phyloP scores from a whole-genome alignment of 1,140 invertebrate genomes.

The Zaprionus africanus region DNA sequence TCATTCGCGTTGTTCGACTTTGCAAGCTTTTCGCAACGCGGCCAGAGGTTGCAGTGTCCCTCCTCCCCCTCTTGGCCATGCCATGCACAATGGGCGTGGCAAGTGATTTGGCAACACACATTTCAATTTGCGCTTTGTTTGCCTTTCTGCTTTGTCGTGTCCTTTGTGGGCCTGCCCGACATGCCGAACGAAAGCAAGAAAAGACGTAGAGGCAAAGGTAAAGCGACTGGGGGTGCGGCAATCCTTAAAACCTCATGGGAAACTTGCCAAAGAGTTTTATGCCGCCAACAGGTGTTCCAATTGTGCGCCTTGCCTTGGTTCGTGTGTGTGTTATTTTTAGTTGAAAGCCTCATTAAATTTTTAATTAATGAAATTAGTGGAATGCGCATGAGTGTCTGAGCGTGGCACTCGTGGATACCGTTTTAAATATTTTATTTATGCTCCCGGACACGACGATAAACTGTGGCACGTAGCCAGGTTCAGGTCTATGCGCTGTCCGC shows the following conservation, averaged over 20 bases:
- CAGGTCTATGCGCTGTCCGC: neutral
- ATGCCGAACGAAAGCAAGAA: neutral
- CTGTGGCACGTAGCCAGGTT: neutral
- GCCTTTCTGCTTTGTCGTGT: slow-evolving; percentile 37
- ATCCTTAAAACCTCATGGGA: slow-evolving; percentile 60
- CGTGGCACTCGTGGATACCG: neutral
- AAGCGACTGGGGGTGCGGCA: slow-evolving; percentile 15
- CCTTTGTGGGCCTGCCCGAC: slow-evolving; percentile 34
- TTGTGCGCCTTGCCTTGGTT: slow-evolving; percentile 36
- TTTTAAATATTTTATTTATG: slow-evolving; percentile 32
- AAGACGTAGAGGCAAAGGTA: neutral
- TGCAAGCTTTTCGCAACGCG: slow-evolving; percentile 16
- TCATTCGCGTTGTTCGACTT: slow-evolving; percentile 7
- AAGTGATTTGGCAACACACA: slow-evolving; percentile 61
- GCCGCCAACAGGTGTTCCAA: slow-evolving; percentile 73
- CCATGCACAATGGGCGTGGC: slow-evolving; percentile 37
- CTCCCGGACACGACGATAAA: neutral
- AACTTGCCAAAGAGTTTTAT: slow-evolving; percentile 70
- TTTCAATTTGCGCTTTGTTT: slow-evolving; percentile 69
- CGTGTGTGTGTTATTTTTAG: slow-evolving; percentile 65
- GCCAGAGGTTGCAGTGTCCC: neutral
- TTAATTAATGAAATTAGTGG: slow-evolving; percentile 74
- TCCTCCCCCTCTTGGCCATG: neutral
- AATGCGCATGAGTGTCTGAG: slow-evolving; percentile 35
- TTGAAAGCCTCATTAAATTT: slow-evolving; percentile 77